A percentile compares a stretch with the other conserved stretches of the same genome.
Conservation (phyloP, 2,888 invertebrate species). For the Stenichneumon culpator region DNA sequence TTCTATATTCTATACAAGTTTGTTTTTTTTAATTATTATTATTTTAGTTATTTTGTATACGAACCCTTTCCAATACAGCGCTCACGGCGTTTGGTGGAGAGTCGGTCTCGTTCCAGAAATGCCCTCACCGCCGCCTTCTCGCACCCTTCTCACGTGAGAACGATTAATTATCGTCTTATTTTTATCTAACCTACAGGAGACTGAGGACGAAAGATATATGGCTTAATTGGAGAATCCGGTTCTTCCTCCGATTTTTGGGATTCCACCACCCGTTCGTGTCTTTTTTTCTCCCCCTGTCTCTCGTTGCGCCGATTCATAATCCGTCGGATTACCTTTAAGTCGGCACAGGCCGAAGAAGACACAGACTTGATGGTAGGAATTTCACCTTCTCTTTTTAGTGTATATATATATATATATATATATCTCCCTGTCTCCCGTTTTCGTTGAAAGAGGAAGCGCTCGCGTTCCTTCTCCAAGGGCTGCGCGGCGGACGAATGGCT, state of each 20-base stretch:
- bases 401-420: neutral
- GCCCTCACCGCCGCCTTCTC: neutral
- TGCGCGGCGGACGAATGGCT: conserved; percentile 29
- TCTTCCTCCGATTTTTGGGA: conserved; percentile 16
- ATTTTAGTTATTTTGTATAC: no score
- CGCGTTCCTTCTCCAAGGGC: conserved; percentile 10
- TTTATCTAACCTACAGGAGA: conserved; percentile 8
- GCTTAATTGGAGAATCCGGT: conserved; percentile 48
- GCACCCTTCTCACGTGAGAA: conserved; percentile 24
- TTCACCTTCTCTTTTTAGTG: conserved; percentile 44
- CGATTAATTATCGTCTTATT: conserved; percentile 45
- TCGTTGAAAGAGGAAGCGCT: conserved; percentile 2
- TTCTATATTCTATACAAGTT: neutral
- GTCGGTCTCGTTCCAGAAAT: neutral
- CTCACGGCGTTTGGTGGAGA: neutral
- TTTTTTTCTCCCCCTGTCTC: conserved; percentile 34
- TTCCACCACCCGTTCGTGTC: conserved; percentile 41
- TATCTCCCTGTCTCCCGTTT: conserved; percentile 24
- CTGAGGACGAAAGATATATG: conserved; percentile 14
- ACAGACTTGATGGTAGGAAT: conserved; percentile 33
- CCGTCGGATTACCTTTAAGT: conserved; percentile 56
- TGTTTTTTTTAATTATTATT: neutral
- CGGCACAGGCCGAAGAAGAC: conserved; percentile 53
- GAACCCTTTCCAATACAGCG: neutral
- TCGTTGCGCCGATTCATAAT: conserved; percentile 48